These are phyloP conservation scores for Monochamus saltuarius DNA, from an alignment of 1,140 invertebrate genomes.

Conservation along the genomic window DNA sequence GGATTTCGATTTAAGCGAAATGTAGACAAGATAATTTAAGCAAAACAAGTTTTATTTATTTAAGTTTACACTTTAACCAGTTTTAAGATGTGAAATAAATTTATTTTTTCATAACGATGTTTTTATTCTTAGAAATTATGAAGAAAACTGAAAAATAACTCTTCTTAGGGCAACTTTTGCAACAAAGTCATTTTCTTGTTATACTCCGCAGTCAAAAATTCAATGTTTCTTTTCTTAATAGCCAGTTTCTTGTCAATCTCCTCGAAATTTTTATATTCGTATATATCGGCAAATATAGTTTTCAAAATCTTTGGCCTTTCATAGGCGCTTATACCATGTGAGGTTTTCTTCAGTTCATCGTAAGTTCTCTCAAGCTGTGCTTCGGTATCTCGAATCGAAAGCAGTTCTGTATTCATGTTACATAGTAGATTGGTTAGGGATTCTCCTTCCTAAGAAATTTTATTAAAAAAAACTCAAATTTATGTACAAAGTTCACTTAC, in stretches of 20 bases:
- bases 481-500: background rate
- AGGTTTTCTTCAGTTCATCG: background rate
- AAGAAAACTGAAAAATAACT: too few species aligned
- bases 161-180: too few species aligned
- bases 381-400: background rate
- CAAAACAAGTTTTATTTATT: background rate
- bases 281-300: too few species aligned
- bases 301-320: too few species aligned
- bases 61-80: background rate
- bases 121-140: too few species aligned
- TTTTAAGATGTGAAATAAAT: too few species aligned
- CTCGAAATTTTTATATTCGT: background rate
- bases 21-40: background rate
- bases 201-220: background rate
- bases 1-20: background rate
- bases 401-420: background rate
- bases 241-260: constrained; percentile 7
- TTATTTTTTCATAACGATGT: too few species aligned
- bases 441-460: constrained; percentile 5
- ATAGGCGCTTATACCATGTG: too few species aligned
- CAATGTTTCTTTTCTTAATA: background rate
- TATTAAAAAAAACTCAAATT: background rate
- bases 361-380: constrained; percentile 5
- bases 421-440: background rate
- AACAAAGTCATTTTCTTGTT: too few species aligned